A percentile compares a stretch with the other conserved stretches of the same genome.
These are phyloP conservation scores for Cynopterus brachyotis DNA, from an alignment of 2,113 vertebrate species.

Conservation along the genomic window DNA sequence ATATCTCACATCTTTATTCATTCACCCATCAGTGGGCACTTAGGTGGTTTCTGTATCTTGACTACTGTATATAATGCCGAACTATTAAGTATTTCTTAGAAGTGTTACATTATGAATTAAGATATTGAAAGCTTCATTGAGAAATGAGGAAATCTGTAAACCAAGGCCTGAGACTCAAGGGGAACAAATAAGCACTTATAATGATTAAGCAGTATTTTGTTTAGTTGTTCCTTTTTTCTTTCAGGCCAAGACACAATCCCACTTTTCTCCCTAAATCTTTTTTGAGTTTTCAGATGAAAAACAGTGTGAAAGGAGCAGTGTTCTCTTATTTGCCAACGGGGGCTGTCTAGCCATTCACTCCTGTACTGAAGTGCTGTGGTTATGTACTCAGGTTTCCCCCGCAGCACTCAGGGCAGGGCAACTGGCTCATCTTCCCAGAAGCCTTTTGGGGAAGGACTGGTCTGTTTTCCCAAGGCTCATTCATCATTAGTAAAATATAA, in stretches of 20 bases:
- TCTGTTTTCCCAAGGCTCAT: not conserved
- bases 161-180: not conserved
- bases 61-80: not conserved
- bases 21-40: not conserved
- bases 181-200: not conserved
- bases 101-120: not conserved
- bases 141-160: constrained; percentile 2
- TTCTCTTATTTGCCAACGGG: not conserved
- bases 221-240: constrained; percentile 12
- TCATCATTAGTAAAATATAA: not conserved
- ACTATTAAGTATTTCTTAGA: not conserved
- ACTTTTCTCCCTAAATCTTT: not conserved
- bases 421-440: not conserved
- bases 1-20: not conserved
- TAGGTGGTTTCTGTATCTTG: not conserved
- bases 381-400: not conserved
- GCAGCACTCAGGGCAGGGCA: not conserved
- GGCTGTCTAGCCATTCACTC: not conserved
- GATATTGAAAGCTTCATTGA: not conserved
- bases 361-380: not conserved
- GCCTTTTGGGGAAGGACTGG: not conserved
- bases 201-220: not conserved
- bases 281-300: constrained; percentile 9
- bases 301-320: not conserved
- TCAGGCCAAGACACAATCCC: not conserved